Conservation (phyloP, 2,888 invertebrate genomes). For the Phengaris alcon region DNA sequence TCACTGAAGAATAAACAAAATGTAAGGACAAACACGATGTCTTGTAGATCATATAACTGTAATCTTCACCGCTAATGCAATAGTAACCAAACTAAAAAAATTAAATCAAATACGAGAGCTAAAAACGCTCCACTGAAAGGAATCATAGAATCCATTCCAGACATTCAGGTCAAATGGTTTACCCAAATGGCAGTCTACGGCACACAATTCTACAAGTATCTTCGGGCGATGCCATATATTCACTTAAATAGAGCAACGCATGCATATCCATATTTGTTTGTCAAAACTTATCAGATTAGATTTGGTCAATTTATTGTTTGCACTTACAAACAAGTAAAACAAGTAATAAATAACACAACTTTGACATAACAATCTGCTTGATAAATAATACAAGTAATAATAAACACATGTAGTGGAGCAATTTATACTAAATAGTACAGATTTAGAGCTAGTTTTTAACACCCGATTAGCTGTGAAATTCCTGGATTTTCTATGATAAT, state of each 20-base stretch:
- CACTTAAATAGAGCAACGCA: not conserved
- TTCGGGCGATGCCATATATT: not conserved
- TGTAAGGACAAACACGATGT: too few relatives aligned
- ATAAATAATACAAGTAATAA: not conserved
- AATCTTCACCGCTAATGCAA: not conserved
- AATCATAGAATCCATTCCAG: conserved; percentile 37
- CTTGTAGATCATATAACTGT: not conserved
- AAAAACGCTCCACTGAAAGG: conserved; percentile 10
- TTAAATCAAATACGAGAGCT: conserved; percentile 1
- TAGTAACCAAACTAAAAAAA: too few relatives aligned
- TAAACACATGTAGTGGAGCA: not conserved
- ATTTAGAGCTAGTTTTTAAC: too few relatives aligned
- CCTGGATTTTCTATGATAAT: too few relatives aligned
- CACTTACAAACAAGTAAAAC: not conserved
- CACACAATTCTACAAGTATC: not conserved
- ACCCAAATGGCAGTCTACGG: conserved; percentile 28
- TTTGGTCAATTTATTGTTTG: not conserved
- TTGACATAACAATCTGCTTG: not conserved
- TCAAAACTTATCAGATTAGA: not conserved
- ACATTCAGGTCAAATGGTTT: conserved; percentile 39
- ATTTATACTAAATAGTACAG: too few relatives aligned
- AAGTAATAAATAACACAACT: conserved; percentile 1
- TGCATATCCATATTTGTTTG: not conserved
- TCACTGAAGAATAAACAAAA: too few relatives aligned
- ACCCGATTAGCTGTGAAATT: too few relatives aligned